phyloP scores from a whole-genome alignment of 1,140 invertebrate species.

The Drosophila repleta region DNA sequence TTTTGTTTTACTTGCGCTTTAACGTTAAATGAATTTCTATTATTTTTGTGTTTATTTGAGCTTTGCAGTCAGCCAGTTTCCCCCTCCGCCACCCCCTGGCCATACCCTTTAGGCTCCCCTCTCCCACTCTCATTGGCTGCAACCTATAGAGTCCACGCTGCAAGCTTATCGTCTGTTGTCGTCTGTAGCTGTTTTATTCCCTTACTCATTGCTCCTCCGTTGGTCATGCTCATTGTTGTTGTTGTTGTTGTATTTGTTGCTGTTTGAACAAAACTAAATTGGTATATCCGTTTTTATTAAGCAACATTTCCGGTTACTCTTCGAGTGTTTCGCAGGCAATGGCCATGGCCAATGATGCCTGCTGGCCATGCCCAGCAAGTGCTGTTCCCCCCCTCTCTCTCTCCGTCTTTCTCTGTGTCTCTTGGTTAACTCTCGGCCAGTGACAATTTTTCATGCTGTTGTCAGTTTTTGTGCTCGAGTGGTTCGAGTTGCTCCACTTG shows the following conservation, averaged over 20 bases:
- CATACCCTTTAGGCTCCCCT: neutral
- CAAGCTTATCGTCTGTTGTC: slow-evolving; percentile 35
- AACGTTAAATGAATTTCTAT: slow-evolving; percentile 83
- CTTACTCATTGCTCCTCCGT: slow-evolving; percentile 64
- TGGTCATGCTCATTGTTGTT: slow-evolving; percentile 37
- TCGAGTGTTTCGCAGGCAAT: slow-evolving; percentile 65
- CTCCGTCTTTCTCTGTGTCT: neutral
- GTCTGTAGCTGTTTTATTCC: slow-evolving; percentile 62
- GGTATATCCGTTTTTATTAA: slow-evolving; percentile 83
- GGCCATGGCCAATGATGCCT: slow-evolving; percentile 29
- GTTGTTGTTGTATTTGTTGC: slow-evolving; percentile 49
- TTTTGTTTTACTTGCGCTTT: slow-evolving; percentile 69
- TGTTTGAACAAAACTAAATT: slow-evolving; percentile 76
- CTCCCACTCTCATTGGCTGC: neutral
- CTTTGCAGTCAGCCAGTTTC: slow-evolving; percentile 52
- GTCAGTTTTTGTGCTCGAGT: slow-evolving; percentile 61
- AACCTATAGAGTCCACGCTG: slow-evolving; percentile 3
- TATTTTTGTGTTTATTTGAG: slow-evolving; percentile 82
- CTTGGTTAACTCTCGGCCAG: slow-evolving; percentile 60
- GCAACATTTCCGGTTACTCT: slow-evolving; percentile 79
- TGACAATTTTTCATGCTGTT: slow-evolving; percentile 82
- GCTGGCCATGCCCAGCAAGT: slow-evolving; percentile 14
- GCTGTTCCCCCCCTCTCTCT: neutral
- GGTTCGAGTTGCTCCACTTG: slow-evolving; percentile 31
- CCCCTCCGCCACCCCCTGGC: slow-evolving; percentile 8